Evolutionary conservation across 1,140 invertebrate species (phyloP).

Genomic region (Ostrea denselamellosa): DNA sequence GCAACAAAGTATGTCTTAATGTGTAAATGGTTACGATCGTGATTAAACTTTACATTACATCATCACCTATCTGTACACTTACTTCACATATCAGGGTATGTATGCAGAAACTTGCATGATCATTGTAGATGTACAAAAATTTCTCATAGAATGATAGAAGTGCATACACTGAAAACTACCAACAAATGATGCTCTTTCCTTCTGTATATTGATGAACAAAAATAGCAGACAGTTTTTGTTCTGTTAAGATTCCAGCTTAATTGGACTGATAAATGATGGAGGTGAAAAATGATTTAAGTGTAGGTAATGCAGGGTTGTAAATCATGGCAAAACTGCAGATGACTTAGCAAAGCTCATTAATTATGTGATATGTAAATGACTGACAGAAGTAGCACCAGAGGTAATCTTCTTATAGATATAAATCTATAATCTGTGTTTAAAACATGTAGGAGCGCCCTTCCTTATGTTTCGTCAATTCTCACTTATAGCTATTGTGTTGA

Average conservation of each 20-base stretch:
- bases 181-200: background rate
- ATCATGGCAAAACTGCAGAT: constrained; percentile 17
- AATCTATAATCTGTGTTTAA: constrained; percentile 32
- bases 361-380: constrained; percentile 31
- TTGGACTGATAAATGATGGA: background rate
- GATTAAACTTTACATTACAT: background rate
- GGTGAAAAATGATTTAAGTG: constrained; percentile 1
- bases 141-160: too few relatives aligned
- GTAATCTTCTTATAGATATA: constrained; percentile 34
- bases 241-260: background rate
- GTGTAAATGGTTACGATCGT: background rate
- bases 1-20: background rate
- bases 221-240: background rate
- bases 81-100: too few relatives aligned
- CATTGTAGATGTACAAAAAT: too few relatives aligned
- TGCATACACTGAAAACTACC: too few relatives aligned
- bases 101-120: too few relatives aligned
- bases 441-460: constrained; percentile 13
- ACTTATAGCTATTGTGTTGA: background rate
- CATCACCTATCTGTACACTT: background rate
- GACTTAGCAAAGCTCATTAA: constrained; percentile 30
- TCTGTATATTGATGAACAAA: background rate
- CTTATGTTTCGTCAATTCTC: background rate
- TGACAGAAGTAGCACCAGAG: background rate
- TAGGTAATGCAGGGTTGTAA: constrained; percentile 4